These are phyloP conservation scores for Euspilapteryx auroguttella DNA, from an alignment of 2,888 invertebrate species.

Conservation along the genomic window DNA sequence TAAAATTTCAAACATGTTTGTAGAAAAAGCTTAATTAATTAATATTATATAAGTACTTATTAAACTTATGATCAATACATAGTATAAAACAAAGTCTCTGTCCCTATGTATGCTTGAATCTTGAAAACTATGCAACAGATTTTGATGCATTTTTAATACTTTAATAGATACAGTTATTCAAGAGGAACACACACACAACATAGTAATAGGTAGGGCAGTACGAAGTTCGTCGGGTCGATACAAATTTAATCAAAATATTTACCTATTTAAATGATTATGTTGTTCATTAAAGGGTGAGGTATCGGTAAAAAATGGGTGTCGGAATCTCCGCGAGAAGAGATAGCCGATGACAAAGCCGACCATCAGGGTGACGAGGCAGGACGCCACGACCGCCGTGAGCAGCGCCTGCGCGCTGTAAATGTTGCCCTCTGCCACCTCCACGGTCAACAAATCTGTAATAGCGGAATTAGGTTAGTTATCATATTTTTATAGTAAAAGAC, in stretches of 20 bases:
- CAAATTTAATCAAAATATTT: constrained; percentile 11
- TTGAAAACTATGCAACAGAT: too few relatives aligned
- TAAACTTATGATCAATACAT: too few relatives aligned
- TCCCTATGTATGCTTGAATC: too few relatives aligned
- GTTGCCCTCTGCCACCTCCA: constrained; percentile 64
- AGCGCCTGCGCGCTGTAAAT: constrained; percentile 81
- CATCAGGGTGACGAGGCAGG: constrained; percentile 78
- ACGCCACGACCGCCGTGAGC: constrained; percentile 77
- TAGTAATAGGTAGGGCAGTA: too few relatives aligned
- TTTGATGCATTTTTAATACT: too few relatives aligned
- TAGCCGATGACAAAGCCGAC: constrained; percentile 85
- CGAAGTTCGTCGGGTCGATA: too few relatives aligned
- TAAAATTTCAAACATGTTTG: too few relatives aligned
- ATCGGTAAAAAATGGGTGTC: constrained; percentile 71
- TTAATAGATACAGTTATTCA: too few relatives aligned
- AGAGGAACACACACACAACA: too few relatives aligned
- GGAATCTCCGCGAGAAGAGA: constrained; percentile 77
- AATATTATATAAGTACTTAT: too few relatives aligned
- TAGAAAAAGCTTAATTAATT: too few relatives aligned
- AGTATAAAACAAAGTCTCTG: too few relatives aligned
- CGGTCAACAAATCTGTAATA: constrained; percentile 40
- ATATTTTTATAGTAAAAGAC: constrained; percentile 1
- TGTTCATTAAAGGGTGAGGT: constrained; percentile 77
- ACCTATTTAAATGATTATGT: constrained; percentile 77
- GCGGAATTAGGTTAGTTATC: constrained; percentile 4